Evolutionary conservation across 2,113 vertebrate species (phyloP), one percentile per base, ranked within the genome.

Genomic region (Muntiacus reevesi): DNA sequence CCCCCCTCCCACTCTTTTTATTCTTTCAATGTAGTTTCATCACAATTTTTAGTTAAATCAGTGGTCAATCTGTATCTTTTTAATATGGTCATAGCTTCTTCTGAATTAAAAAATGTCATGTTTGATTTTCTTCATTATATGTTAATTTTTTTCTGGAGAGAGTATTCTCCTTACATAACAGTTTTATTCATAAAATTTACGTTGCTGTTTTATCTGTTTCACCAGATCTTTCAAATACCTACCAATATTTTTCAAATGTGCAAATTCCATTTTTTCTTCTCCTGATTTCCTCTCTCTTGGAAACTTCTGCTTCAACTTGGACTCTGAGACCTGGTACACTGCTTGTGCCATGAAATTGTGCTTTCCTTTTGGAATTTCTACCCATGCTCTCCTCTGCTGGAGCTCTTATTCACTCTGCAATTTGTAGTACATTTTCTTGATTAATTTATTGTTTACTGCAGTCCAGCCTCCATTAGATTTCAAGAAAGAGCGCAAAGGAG

Each of bases 311-410:
- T 89, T 89, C 25, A 55, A 0, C 54, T 10, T 81, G n/a, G 27
- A 89, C 6, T 96, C 40, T 76, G 6, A n/a, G n/a, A 7, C 5
- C 19, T 50, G 28, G 54, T 43, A 3, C 10, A 54, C 7, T 67
- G 5, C 2, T 54, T 30, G 54, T 67, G 1, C 4, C 19, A 59
- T 21, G 15, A 60, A 1, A 62, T 7, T 12, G 0, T 60, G 21
- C 7, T 79, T 52, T 89, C 23, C 67, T 40, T 96, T 36, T 43
- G 3, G 4, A 45, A 88, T 83, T 74, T 87, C 33, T 81, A 36
- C 3, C 10, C 13, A 64, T 12, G 50, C 4, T 16, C 4, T 76
- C 7, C 9, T 83, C 36, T 89, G 28, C 17, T 43, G 12, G 11
- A 89, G 55, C 6, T n/a, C 5, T 21, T 57, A 14, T 67, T 89